A percentile compares a stretch with the other conserved stretches of the same genome.
These are phyloP conservation scores for Blennius ocellaris DNA, from an alignment of 2,113 vertebrate species.

Conservation along the genomic window DNA sequence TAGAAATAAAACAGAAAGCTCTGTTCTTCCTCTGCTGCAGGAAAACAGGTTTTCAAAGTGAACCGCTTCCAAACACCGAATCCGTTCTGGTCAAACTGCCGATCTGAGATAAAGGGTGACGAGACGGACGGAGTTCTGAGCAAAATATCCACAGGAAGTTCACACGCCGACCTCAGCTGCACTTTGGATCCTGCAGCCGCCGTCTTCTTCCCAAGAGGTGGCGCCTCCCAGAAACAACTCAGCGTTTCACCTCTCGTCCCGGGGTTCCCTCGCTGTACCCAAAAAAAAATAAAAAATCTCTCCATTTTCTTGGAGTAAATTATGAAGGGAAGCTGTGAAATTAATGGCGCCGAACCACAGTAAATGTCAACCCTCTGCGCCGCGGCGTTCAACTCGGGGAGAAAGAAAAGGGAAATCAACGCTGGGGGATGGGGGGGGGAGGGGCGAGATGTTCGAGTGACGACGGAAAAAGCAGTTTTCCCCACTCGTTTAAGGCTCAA, in stretches of 20 bases:
- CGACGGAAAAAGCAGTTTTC: constrained; percentile 64
- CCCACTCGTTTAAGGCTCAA: constrained; percentile 66
- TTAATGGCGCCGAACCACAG: constrained; percentile 67
- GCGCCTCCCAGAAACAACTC: constrained; percentile 15
- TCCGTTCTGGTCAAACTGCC: constrained; percentile 57
- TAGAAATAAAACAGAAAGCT: not conserved
- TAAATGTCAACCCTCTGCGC: constrained; percentile 77
- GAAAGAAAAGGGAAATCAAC: constrained; percentile 53
- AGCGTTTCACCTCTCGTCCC: constrained; percentile 53
- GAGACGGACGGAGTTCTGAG: constrained; percentile 33
- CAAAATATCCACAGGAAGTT: constrained; percentile 48
- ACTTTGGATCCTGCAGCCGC: constrained; percentile 17
- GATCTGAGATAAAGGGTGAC: constrained; percentile 47
- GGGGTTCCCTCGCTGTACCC: not conserved
- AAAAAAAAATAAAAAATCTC: constrained; percentile 37
- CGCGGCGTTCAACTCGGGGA: constrained; percentile 59
- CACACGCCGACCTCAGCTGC: constrained; percentile 45
- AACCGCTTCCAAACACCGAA: constrained; percentile 38
- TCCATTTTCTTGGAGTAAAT: constrained; percentile 49
- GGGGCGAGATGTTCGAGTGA: constrained; percentile 58
- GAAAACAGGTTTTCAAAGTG: constrained; percentile 21
- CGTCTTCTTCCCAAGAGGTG: constrained; percentile 28
- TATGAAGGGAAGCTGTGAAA: constrained; percentile 60
- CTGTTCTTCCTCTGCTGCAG: not conserved
- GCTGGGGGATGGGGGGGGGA: constrained; percentile 38